phyloP scores from a whole-genome alignment of 2,888 invertebrate species.

The Octonoba sinensis region DNA sequence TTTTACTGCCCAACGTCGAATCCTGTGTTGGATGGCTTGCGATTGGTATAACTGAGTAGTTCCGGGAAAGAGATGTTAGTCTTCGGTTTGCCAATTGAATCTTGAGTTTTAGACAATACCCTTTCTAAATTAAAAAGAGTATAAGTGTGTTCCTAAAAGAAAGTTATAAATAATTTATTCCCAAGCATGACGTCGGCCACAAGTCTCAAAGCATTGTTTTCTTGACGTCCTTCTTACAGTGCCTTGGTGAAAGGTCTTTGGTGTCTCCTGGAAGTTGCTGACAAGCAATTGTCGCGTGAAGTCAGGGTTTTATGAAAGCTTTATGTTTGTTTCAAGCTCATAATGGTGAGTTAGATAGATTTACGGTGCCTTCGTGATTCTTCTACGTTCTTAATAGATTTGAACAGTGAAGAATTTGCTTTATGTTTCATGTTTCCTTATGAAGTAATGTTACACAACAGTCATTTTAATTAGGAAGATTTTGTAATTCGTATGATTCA shows the following conservation, averaged over 20 bases:
- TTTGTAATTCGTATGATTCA: too few relatives aligned
- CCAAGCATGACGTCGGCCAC: slow-evolving; percentile 3
- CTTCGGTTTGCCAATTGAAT: background rate
- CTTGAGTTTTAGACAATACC: slow-evolving; percentile 6
- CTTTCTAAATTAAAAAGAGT: background rate
- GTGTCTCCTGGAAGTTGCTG: slow-evolving; percentile 1
- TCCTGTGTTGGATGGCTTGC: background rate
- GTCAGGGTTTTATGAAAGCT: slow-evolving; percentile 1
- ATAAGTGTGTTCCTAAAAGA: slow-evolving; percentile 1
- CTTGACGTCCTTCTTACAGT: slow-evolving; percentile 4
- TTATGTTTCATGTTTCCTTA: too few relatives aligned
- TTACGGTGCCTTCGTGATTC: slow-evolving; percentile 1
- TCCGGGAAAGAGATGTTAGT: background rate
- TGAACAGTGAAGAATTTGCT: background rate
- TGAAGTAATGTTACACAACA: too few relatives aligned
- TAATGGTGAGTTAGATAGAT: slow-evolving; percentile 2
- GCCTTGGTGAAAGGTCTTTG: slow-evolving; percentile 6
- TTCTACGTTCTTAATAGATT: background rate
- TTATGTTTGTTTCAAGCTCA: background rate
- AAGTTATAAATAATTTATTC: slow-evolving; percentile 5
- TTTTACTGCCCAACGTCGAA: slow-evolving; percentile 1
- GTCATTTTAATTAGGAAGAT: too few relatives aligned
- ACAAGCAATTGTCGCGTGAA: slow-evolving; percentile 1
- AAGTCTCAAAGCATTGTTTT: slow-evolving; percentile 5
- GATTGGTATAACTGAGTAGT: background rate